Conservation (phyloP, 2,797 vertebrate species). For the Neomorphus geoffroyi region DNA sequence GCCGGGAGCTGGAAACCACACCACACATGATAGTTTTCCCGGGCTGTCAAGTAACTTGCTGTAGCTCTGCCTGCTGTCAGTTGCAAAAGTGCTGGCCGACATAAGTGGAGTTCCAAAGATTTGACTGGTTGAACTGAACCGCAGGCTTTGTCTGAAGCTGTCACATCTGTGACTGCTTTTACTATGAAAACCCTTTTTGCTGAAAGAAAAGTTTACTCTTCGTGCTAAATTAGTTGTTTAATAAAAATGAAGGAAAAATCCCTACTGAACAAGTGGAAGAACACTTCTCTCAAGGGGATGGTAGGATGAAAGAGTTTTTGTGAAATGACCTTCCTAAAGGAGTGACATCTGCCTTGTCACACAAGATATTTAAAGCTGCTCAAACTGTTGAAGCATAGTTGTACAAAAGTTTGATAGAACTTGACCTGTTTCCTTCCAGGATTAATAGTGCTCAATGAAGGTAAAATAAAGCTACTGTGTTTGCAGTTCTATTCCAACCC, state of each 20-base stretch:
- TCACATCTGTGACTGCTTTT: not conserved
- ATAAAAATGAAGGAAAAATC: not conserved
- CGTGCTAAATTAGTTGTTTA: not conserved
- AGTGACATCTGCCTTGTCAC: not conserved
- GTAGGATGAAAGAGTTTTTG: not conserved
- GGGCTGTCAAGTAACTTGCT: not conserved
- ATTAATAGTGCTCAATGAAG: rapidly evolving
- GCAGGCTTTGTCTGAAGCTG: not conserved
- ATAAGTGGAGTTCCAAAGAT: not conserved
- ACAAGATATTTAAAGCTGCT: not conserved
- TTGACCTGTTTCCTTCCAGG: not conserved
- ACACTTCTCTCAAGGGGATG: not conserved
- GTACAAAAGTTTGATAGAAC: not conserved
- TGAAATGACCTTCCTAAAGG: not conserved
- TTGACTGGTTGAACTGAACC: not conserved
- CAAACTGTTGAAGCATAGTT: not conserved
- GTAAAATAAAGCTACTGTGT: not conserved
- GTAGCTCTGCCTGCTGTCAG: not conserved
- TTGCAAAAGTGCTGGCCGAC: not conserved
- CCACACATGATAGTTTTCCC: not conserved
- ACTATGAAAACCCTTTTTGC: not conserved
- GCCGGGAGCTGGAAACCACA: not conserved
- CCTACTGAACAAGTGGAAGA: not conserved
- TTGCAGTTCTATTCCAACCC: not conserved
- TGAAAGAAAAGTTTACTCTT: not conserved